A percentile compares a stretch with the other conserved stretches of the same genome.
These are phyloP conservation scores for Lasioglossum albipes DNA, from an alignment of 1,140 invertebrate genomes.

Conservation along the genomic window DNA sequence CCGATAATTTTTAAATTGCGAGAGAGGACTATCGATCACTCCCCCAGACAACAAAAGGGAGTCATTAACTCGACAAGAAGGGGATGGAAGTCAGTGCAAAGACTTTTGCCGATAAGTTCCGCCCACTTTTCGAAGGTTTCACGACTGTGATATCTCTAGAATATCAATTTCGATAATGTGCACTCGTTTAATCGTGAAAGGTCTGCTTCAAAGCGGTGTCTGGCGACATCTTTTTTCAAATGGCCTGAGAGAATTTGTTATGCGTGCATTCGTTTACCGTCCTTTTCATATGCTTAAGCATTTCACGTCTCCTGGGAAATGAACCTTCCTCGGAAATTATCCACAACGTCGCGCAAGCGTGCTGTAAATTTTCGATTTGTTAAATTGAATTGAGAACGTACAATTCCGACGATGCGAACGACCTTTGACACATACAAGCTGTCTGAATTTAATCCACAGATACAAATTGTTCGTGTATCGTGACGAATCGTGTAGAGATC, in stretches of 20 bases:
- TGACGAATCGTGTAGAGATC: too few relatives aligned
- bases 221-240: constrained; percentile 3
- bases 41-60: not conserved
- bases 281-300: too few relatives aligned
- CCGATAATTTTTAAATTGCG: not conserved
- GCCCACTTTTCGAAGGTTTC: constrained; percentile 42
- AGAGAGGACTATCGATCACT: constrained; percentile 24
- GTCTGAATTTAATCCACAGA: too few relatives aligned
- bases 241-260: constrained; percentile 17
- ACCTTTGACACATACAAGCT: too few relatives aligned
- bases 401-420: too few relatives aligned
- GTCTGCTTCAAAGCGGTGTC: constrained; percentile 42
- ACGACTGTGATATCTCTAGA: constrained; percentile 15
- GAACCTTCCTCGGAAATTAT: too few relatives aligned
- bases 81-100: not conserved
- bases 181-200: constrained; percentile 31
- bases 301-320: too few relatives aligned
- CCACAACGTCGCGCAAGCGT: too few relatives aligned
- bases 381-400: too few relatives aligned
- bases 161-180: constrained; percentile 22
- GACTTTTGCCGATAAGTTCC: constrained; percentile 1
- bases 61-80: not conserved
- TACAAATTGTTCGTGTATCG: too few relatives aligned
- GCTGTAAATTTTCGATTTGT: too few relatives aligned
- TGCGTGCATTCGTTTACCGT: not conserved